Evolutionary conservation across 2,888 invertebrate genomes (phyloP), one percentile per base, ranked within the genome.

Genomic region (Drosophila pegasa): DNA sequence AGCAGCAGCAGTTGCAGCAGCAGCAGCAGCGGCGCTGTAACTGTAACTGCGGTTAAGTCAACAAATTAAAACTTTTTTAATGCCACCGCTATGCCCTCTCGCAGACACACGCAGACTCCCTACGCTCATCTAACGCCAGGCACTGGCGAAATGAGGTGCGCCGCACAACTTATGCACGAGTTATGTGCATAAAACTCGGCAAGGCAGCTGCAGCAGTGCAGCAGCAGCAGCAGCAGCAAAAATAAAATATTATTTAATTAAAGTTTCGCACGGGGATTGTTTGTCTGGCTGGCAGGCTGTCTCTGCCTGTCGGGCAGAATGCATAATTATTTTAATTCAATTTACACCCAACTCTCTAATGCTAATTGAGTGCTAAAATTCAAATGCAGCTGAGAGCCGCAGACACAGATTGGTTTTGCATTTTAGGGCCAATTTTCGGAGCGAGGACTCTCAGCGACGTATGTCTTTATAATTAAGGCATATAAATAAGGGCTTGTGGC

Each of bases 1-100:
- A 72, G 27, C 38, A 50, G 55, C 67, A 56, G 57, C 58, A 67
- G 14, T 12, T 51, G 41, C 27, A 33, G 35, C 14, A 72, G 12
- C 27, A 9, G 59, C 41, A 56, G 67, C 61, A 58, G 38, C 18
- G 45, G 48, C 51, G 65, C 59, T 64, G 77, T 82, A 85, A 84
- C 88, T 88, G 83, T 85, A 87, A 85, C 89, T 89, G 85, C 88
- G 85, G 85, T 89, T 85, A 89, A 85, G 85, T 85, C 88, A 85
- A 85, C 89, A 85, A 85, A 89, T 85, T 85, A 89, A 85, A 85
- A 85, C 89, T 85, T 85, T 84, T 85, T 71, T 72, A 68, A 80
- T 54, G 63, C 55, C 40, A 37, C 41, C 43, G 52, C 29, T n/a
- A 10, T 22, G 12, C 40, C 40, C 22, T 20, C 14, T 33, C n/a